Conservation (phyloP, 2,113 vertebrate species). For the Hystrix cristata region DNA sequence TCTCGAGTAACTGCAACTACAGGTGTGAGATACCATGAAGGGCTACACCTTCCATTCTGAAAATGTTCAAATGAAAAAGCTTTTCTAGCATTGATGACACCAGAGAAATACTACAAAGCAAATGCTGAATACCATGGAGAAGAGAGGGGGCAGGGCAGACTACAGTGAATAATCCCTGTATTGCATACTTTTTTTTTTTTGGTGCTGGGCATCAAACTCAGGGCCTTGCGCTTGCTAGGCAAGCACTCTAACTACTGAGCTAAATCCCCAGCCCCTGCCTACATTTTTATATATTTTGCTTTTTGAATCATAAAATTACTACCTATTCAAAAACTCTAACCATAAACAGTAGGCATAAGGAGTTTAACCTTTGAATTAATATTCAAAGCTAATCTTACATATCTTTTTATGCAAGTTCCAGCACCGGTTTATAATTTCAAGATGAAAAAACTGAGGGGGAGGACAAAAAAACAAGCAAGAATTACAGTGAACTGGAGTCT, state of each 20-base stretch:
- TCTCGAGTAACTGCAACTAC: not conserved
- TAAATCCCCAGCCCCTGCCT: too few species aligned
- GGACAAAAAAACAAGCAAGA: not conserved
- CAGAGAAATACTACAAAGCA: slow-evolving; percentile 47
- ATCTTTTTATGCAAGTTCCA: slow-evolving; percentile 32
- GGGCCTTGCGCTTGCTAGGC: too few species aligned
- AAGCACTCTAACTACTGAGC: not conserved
- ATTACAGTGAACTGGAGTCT: not conserved
- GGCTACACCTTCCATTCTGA: not conserved
- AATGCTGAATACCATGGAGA: not conserved
- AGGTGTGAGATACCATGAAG: too few species aligned
- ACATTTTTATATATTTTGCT: not conserved
- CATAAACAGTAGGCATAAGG: slow-evolving; percentile 30
- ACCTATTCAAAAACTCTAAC: slow-evolving; percentile 27
- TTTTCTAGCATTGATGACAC: not conserved
- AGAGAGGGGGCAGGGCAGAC: not conserved
- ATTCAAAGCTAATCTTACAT: slow-evolving; percentile 39
- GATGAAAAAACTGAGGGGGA: not conserved
- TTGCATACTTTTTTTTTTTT: not conserved
- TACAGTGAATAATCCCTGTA: not conserved
- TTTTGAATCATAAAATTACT: slow-evolving; percentile 39
- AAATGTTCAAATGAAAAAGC: not conserved
- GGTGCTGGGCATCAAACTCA: too few species aligned
- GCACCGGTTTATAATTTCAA: slow-evolving; percentile 51
- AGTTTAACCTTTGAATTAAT: slow-evolving; percentile 16